A percentile compares a stretch with the other conserved stretches of the same genome.
Conservation (phyloP, 2,113 vertebrate species). For the Mungos mungo region DNA sequence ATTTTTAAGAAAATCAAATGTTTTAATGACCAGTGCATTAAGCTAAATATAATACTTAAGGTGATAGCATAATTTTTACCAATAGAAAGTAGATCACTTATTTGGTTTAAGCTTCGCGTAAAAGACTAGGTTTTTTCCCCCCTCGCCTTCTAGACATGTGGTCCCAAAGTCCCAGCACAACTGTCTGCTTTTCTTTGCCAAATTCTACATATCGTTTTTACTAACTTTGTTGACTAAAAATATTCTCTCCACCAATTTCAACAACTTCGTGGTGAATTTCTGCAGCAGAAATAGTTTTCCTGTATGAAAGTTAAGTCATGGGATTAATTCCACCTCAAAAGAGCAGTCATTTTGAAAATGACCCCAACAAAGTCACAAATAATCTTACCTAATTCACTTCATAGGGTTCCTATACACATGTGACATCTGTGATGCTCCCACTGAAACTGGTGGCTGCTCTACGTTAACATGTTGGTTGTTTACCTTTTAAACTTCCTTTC, state of each 20-base stretch:
- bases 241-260: slow-evolving; percentile 38
- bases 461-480: background rate
- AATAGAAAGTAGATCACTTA: background rate
- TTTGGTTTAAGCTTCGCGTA: background rate
- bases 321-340: background rate
- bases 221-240: slow-evolving; percentile 34
- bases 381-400: background rate
- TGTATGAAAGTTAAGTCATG: background rate
- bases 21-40: background rate
- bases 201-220: slow-evolving; percentile 19
- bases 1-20: background rate
- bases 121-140: background rate
- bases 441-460: background rate
- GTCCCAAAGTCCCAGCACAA: background rate
- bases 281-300: background rate
- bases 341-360: slow-evolving; percentile 29
- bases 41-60: background rate
- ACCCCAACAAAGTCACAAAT: background rate
- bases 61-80: background rate
- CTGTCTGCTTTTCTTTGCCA: slow-evolving; percentile 16
- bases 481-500: slow-evolving; percentile 6
- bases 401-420: too few species aligned
- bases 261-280: background rate
- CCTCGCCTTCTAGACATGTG: background rate
- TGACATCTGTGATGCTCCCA: background rate